Base-by-base conservation (phyloP, 2,888 invertebrate species). In the Eupithecia subumbrata region DNA sequence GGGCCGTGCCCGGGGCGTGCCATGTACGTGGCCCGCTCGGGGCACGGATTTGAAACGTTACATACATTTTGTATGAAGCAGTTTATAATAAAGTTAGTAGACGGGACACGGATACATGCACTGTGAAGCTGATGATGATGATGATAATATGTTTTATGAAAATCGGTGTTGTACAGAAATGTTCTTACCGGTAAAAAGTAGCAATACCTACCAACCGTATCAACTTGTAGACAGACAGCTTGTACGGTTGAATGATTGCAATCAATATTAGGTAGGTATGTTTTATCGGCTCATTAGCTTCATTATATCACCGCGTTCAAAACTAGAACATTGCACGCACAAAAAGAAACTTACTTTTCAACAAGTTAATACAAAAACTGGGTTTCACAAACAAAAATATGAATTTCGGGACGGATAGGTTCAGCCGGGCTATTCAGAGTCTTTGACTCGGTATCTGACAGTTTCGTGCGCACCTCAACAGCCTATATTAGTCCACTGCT, bases 191-290 rank as follows among this genome's bases (percentile, higher is more conserved):
- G 64, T 25, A 16, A 64, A 34, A 16, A 76, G 75, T 73, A 70
- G 73, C 67, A 74, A 78, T 73, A 76, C 60, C 7, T 37, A 37
- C 37, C 4, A 37, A 78, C 78, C 63, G 9, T 70, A 73, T 72
- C 75, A 45, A 63, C 34, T 34, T 74, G 76, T 77, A 74, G 76
- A 78, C 79, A 77, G 78, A 72, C 78, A 75, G 73, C 74, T 74
- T 56, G 76, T 52, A 72, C 75, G 74, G 72, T 60, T 69, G 72
- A 75, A 68, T 73, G 79, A 52, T 71, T 75, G 69, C 73, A 73
- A 75, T 76, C 74, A 52, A 77, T 76, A 71, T 60, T 12, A 60
- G 12, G 25, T 60, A 48, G 7, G 16, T n/a, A 68, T 56, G 52
- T 69, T 37, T 72, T 69, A 76, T 67, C 60, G 74, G 25, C 72